Conservation (phyloP, 2,797 vertebrate species). For the Triplophysa bombifrons region DNA sequence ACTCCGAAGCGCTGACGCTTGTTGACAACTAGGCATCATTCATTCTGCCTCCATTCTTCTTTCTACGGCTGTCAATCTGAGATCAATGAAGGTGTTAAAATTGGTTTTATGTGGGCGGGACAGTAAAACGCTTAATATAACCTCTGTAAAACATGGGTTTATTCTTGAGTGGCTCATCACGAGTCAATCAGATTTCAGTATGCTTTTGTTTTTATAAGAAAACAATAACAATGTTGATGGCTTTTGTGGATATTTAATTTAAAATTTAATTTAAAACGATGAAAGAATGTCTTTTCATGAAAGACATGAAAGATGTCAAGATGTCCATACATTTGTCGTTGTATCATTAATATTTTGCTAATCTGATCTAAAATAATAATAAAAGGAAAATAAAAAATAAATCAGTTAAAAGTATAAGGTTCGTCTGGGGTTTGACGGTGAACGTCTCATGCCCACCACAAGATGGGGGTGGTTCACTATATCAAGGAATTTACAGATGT, state of each 20-base stretch:
- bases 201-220: not conserved
- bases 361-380: not conserved
- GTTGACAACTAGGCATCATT: conserved; percentile 56
- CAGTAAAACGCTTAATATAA: not conserved
- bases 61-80: conserved; percentile 50
- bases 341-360: not conserved
- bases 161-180: not conserved
- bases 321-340: not conserved
- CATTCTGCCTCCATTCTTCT: conserved; percentile 65
- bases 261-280: not conserved
- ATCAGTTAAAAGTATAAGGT: not conserved
- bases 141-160: not conserved
- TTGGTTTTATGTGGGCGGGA: conserved; percentile 19
- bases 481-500: not conserved
- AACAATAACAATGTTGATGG: not conserved
- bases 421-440: conserved; percentile 30
- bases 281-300: not conserved
- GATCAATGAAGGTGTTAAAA: conserved; percentile 41
- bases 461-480: conserved; percentile 68
- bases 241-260: not conserved
- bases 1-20: conserved; percentile 65
- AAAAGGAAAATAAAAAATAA: too few relatives aligned
- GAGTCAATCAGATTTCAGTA: not conserved
- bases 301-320: not conserved
- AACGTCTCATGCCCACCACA: conserved; percentile 51